phyloP scores from a whole-genome alignment of 2,113 vertebrate genomes.

The Dipodomys spectabilis region DNA sequence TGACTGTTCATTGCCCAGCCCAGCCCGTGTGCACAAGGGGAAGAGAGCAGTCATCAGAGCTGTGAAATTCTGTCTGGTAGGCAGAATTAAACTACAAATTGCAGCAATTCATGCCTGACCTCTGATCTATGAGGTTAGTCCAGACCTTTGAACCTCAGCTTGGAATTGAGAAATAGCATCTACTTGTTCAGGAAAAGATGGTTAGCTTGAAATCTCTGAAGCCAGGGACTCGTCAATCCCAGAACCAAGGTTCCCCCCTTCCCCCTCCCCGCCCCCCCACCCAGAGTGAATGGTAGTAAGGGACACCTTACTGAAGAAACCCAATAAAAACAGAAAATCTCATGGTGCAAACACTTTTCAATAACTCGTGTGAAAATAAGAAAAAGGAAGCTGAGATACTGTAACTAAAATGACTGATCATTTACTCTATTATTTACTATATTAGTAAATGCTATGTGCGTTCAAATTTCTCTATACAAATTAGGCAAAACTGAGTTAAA shows the following conservation, averaged over 20 bases:
- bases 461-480: not conserved
- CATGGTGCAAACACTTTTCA: conserved; percentile 3
- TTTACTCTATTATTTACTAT: not conserved
- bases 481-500: conserved; percentile 59
- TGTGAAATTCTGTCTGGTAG: conserved; percentile 88
- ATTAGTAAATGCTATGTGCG: not conserved
- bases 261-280: too few species aligned
- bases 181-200: conserved; percentile 77
- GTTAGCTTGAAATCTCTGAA: conserved; percentile 55
- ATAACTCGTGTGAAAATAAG: not conserved
- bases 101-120: conserved; percentile 86
- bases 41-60: conserved; percentile 78
- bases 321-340: conserved; percentile 1
- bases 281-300: not conserved
- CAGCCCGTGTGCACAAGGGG: conserved; percentile 64
- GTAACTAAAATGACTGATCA: conserved; percentile 8
- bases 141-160: conserved; percentile 86
- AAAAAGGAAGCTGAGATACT: conserved; percentile 26
- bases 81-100: conserved; percentile 87
- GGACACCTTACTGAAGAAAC: not conserved
- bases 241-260: not conserved
- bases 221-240: conserved; percentile 34
- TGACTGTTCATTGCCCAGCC: conserved; percentile 83
- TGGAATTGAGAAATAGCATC: conserved; percentile 82
- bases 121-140: conserved; percentile 84